A percentile compares a stretch with the other conserved stretches of the same genome.
These are phyloP conservation scores for Hippopotamyrus pictus DNA, from an alignment of 2,797 vertebrate species.

Conservation along the genomic window DNA sequence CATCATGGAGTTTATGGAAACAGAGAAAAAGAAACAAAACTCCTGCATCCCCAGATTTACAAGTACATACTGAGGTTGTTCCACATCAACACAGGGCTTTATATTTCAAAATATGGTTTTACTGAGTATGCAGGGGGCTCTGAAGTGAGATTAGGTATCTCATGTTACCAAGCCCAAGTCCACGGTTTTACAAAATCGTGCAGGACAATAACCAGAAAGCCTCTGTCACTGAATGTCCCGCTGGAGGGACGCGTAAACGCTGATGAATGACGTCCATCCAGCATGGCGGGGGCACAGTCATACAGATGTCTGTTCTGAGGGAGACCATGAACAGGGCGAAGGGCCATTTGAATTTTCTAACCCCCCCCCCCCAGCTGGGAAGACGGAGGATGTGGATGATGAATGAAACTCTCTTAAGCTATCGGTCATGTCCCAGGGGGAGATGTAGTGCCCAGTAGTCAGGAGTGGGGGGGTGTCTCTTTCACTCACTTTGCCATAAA, in stretches of 20 bases:
- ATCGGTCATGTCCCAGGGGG: slow-evolving; percentile 8
- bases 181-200: not conserved
- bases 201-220: not conserved
- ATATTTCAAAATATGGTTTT: not conserved
- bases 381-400: not conserved
- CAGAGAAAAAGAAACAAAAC: not conserved
- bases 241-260: not conserved
- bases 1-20: not conserved
- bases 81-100: not conserved
- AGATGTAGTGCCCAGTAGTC: not conserved
- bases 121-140: not conserved
- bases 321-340: not conserved
- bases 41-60: not conserved
- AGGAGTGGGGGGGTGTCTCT: not conserved
- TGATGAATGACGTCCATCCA: too few species aligned
- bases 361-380: not conserved
- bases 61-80: not conserved
- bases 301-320: not conserved
- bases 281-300: not conserved
- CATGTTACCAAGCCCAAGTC: not conserved
- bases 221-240: not conserved
- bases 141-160: not conserved
- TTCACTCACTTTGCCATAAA: not conserved
- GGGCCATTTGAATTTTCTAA: not conserved
- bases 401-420: not conserved